These are phyloP conservation scores for Daktulosphaira vitifoliae DNA, from an alignment of 1,140 invertebrate species.

Conservation along the genomic window DNA sequence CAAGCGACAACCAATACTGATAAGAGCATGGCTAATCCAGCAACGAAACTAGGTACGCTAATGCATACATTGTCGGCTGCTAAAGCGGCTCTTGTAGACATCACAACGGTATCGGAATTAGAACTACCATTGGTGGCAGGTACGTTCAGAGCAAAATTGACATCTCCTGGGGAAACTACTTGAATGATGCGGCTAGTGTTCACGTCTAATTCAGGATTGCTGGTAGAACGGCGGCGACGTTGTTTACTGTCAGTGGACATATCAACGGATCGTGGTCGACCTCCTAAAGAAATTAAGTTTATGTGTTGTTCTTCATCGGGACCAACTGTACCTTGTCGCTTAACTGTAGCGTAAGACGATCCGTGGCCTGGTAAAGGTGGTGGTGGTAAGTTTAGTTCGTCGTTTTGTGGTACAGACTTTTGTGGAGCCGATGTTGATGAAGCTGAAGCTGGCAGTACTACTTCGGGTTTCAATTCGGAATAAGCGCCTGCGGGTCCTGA, in stretches of 20 bases:
- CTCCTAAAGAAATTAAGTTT: conserved; percentile 69
- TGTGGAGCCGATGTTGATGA: conserved; percentile 50
- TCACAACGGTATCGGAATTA: conserved; percentile 58
- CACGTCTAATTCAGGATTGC: conserved; percentile 55
- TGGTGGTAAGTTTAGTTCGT: conserved; percentile 64
- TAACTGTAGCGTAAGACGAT: conserved; percentile 65
- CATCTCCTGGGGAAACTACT: conserved; percentile 86
- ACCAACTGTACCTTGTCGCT: conserved; percentile 62
- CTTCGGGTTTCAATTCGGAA: conserved; percentile 67
- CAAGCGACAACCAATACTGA: conserved; percentile 81
- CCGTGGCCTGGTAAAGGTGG: conserved; percentile 69
- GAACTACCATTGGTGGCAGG: conserved; percentile 55
- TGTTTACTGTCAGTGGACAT: conserved; percentile 55
- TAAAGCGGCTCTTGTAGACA: conserved; percentile 52
- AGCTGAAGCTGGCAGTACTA: conserved; percentile 62
- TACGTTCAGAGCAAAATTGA: conserved; percentile 76
- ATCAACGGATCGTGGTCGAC: conserved; percentile 72
- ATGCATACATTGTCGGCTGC: conserved; percentile 86
- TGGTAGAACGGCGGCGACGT: conserved; percentile 46
- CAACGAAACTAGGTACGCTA: conserved; percentile 84
- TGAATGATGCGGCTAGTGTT: conserved; percentile 83
- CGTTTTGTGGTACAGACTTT: conserved; percentile 26
- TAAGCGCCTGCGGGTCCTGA: conserved; percentile 69
- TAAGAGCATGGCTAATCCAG: conserved; percentile 79
- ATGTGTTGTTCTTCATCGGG: conserved; percentile 47